Percentiles rank a stretch among this genome's conserved stretches.
Evolutionary conservation across 2,113 vertebrate genomes (phyloP).

Genomic region (Prionailurus viverrinus): DNA sequence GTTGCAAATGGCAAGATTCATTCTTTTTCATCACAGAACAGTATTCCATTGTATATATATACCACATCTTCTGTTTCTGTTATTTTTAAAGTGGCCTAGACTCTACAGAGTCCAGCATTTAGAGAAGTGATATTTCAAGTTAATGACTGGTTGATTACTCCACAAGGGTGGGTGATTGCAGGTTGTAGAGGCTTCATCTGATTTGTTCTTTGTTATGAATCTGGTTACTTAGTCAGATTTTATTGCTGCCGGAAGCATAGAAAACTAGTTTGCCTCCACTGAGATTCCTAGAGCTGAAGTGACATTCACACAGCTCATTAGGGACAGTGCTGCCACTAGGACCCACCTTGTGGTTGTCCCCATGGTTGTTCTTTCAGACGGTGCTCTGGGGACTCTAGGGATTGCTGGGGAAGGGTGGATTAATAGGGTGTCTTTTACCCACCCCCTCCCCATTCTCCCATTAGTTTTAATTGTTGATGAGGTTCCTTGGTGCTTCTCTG

Average conservation of each 20-base stretch:
- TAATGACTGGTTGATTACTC: neutral
- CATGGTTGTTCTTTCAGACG: neutral
- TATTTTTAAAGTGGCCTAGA: neutral
- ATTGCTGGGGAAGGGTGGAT: neutral
- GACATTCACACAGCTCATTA: neutral
- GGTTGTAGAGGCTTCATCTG: neutral
- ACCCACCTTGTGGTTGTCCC: neutral
- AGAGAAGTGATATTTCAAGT: neutral
- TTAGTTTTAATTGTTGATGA: neutral
- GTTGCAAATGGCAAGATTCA: too few species aligned
- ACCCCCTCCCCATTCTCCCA: neutral
- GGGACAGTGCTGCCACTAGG: neutral
- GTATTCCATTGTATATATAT: too few species aligned
- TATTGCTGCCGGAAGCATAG: neutral
- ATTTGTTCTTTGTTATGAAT: neutral
- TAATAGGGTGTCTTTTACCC: neutral
- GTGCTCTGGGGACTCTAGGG: neutral
- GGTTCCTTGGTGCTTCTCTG: neutral
- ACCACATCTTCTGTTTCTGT: neutral
- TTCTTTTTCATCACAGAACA: too few species aligned
- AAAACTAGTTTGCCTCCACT: neutral
- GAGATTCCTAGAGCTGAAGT: neutral
- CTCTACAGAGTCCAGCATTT: neutral
- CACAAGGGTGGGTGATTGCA: neutral
- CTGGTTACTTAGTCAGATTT: neutral